Conservation (phyloP, 2,888 invertebrate species). For the Diachrysia chrysitis region DNA sequence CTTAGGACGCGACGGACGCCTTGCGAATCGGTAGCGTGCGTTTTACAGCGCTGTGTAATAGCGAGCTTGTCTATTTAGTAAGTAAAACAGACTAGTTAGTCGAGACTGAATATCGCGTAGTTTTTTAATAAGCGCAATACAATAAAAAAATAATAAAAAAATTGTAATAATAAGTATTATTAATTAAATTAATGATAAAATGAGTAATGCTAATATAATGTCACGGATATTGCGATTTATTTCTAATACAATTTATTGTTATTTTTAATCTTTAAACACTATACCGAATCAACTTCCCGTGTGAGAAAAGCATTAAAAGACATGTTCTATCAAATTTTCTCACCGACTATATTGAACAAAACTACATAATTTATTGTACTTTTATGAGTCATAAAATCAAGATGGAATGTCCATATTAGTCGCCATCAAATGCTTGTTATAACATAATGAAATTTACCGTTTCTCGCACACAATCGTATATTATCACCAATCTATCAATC, state of each 20-base stretch:
- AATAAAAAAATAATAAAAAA: too few relatives aligned
- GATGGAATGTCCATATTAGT: slow-evolving; percentile 38
- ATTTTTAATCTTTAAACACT: background rate
- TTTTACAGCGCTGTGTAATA: too few relatives aligned
- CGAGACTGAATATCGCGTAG: too few relatives aligned
- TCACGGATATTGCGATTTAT: too few relatives aligned
- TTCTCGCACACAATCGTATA: slow-evolving; percentile 35
- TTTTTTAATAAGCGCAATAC: too few relatives aligned
- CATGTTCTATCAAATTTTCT: background rate
- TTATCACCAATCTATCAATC: background rate
- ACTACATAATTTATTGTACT: slow-evolving; percentile 35
- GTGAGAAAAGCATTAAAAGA: slow-evolving; percentile 2
- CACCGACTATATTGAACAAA: slow-evolving; percentile 3
- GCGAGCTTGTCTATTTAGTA: too few relatives aligned
- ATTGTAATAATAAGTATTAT: too few relatives aligned
- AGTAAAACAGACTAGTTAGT: too few relatives aligned
- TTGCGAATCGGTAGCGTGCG: too few relatives aligned
- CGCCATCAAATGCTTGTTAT: slow-evolving; percentile 26
- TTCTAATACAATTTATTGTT: background rate
- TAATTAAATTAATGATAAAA: too few relatives aligned
- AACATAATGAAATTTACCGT: slow-evolving; percentile 42
- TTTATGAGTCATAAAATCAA: slow-evolving; percentile 34
- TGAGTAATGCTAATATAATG: too few relatives aligned
- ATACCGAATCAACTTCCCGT: background rate
- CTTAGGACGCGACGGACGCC: too few relatives aligned